These are phyloP conservation scores for Pachliopta kotzebuea DNA, from an alignment of 2,888 invertebrate genomes.

Conservation along the genomic window DNA sequence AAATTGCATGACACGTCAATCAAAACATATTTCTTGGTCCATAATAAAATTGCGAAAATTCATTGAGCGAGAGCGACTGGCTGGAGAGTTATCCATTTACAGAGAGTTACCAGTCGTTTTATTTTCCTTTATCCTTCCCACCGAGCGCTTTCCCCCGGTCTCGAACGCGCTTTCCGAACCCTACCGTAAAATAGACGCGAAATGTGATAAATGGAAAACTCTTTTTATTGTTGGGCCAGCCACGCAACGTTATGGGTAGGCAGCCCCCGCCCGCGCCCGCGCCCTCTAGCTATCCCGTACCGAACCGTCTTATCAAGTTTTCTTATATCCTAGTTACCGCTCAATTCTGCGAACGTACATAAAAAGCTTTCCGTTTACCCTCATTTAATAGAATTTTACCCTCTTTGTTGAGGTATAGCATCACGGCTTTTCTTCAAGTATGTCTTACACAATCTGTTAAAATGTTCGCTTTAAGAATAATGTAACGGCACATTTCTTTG, in stretches of 20 bases:
- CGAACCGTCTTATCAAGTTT: conserved; percentile 71
- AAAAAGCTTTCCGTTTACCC: conserved; percentile 59
- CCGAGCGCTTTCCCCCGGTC: conserved; percentile 61
- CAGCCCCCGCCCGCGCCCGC: conserved; percentile 51
- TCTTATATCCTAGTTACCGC: conserved; percentile 73
- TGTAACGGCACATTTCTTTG: not conserved
- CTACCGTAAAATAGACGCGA: conserved; percentile 78
- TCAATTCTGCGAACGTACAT: conserved; percentile 68
- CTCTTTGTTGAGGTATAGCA: conserved; percentile 51
- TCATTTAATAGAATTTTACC: conserved; percentile 55
- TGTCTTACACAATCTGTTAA: conserved; percentile 32
- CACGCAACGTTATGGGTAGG: conserved; percentile 69
- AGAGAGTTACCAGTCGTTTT: conserved; percentile 70
- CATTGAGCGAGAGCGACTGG: conserved; percentile 64
- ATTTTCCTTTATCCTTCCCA: conserved; percentile 70
- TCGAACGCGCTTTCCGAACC: conserved; percentile 67
- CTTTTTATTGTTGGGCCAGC: conserved; percentile 73
- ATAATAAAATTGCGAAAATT: conserved; percentile 59
- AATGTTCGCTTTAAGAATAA: not conserved
- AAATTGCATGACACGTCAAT: conserved; percentile 16
- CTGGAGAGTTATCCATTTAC: conserved; percentile 72
- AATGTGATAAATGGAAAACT: conserved; percentile 80
- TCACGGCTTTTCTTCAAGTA: conserved; percentile 43
- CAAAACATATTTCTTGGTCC: conserved; percentile 42
- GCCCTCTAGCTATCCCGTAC: conserved; percentile 48